Conservation (phyloP, 2,797 vertebrate genomes). For the Carapus acus region DNA sequence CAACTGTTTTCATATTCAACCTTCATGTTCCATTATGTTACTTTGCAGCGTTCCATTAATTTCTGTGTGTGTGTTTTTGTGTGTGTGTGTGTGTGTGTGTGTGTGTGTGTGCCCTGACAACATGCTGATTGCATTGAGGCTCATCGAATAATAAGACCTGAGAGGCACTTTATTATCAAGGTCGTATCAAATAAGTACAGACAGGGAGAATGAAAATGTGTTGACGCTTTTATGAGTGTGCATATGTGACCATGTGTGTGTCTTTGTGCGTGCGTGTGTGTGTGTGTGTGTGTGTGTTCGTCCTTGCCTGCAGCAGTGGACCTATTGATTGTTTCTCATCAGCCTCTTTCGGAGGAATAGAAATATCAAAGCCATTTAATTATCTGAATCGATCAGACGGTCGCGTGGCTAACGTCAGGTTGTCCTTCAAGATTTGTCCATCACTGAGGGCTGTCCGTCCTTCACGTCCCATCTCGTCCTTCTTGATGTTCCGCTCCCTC, state of each 20-base stretch:
- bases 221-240: slow-evolving; percentile 37
- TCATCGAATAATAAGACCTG: slow-evolving; percentile 14
- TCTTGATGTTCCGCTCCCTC: neutral
- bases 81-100: neutral
- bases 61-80: neutral
- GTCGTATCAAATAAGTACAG: slow-evolving; percentile 17
- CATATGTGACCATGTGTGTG: slow-evolving; percentile 31
- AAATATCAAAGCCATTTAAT: slow-evolving; percentile 45
- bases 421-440: slow-evolving; percentile 47
- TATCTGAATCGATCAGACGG: slow-evolving; percentile 54
- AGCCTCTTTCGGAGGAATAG: slow-evolving; percentile 19
- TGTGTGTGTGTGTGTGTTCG: slow-evolving; percentile 25
- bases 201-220: neutral
- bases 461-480: neutral
- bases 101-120: neutral
- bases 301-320: slow-evolving; percentile 56
- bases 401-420: slow-evolving; percentile 27
- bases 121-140: neutral
- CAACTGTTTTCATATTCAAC: neutral
- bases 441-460: slow-evolving; percentile 1
- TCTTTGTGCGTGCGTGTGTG: slow-evolving; percentile 21
- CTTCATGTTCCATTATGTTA: neutral
- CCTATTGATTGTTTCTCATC: slow-evolving; percentile 50
- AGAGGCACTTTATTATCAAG: slow-evolving; percentile 32
- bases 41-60: slow-evolving; percentile 4